Evolutionary conservation across 1,140 invertebrate genomes (phyloP), one percentile per base, ranked within the genome.

Genomic region (Drosophila sturtevanti): DNA sequence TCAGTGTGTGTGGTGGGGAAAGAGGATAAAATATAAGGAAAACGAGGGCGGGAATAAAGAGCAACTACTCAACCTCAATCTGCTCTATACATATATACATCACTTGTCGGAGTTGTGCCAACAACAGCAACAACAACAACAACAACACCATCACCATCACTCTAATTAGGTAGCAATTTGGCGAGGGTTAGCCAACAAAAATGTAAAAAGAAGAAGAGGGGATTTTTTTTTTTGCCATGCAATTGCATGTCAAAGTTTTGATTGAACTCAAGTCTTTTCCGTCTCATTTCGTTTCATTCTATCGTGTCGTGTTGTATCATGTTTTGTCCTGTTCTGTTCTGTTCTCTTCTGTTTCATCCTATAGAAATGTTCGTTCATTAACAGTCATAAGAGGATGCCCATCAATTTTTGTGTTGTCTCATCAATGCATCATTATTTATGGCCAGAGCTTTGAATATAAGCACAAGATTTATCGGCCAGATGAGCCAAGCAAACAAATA

Each of bases 91-190:
- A 38, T 12, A 38, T 14, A 16, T 44, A 44, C 41, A 9, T 44
- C 41, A 44, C 41, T 44, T n/a, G 38, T 14, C 38, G 16, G n/a
- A 41, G n/a, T 41, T 12, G n/a, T 41, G n/a, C n/a, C 38, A 14
- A 12, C 27, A 11, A 11, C 11, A 37, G 21, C 18, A 22, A 31
- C 14, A 12, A 12, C 22, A 1, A 5, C 22, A 34, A 22, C 34
- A 21, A 37, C 5, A 54, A 18, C 14, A 10, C 12, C 52, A 37
- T 11, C 31, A 22, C 22, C 21, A 31, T 7, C 67, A 14, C 69
- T 51, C 63, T 84, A 80, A 84, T 84, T 84, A 81, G 65, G 12
- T 10, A 21, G 31, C 56, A 58, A 75, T 74, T 65, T 79, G 55
- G 41, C 16, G 10, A 21, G 16, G 41, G 1, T 48, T 21, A 48